Evolutionary conservation across 1,140 invertebrate genomes (phyloP), one percentile per base, ranked within the genome.

Genomic region (Mycetomoellerius zeteki): DNA sequence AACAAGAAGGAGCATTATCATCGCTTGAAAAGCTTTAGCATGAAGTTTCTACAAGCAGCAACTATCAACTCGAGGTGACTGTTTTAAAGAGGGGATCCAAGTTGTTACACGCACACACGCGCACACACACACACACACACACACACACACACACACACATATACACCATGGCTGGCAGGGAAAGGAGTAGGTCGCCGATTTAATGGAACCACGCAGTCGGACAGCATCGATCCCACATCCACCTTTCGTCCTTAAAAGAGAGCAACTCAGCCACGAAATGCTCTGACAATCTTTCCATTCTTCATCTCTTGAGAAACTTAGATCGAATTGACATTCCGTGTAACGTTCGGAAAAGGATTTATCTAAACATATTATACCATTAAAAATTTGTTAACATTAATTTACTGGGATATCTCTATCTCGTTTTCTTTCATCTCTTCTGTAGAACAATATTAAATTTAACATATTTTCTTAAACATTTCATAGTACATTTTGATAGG

Each of bases 251-350:
- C 8, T 64, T 65, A 30, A 24, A 33, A 43, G 27, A 73, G 43
- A 52, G 14, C 64, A 37, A 56, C 37, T n/a, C 37, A 58, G 8
- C 10, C 12, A 73, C 16, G 24, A 56, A 37, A 76, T 33, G 14
- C 21, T 43, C 37, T 76, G 43, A 58, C 72, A 33, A 24, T 67
- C 10, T 65, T 24, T 0, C 21, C 2, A 0, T 50, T 69, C 37
- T 58, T 65, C 27, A 24, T 24, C 33, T 67, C 30, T 21, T 8
- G n/a, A n/a, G 24, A 77, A 90, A 90, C 72, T 91, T 84, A 90
- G 75, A 88, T 91, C 84, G 56, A 86, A 81, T 67, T 60, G 67
- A 85, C 56, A 30, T 27, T 71, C 50, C 43, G 6, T 24, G 24
- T 7, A 47, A 24, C 19, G 14, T 56, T 58, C 14, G 4, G 16